A percentile compares a stretch with the other conserved stretches of the same genome.
Conservation (phyloP, 2,797 vertebrate species). For the Sylvia borin region DNA sequence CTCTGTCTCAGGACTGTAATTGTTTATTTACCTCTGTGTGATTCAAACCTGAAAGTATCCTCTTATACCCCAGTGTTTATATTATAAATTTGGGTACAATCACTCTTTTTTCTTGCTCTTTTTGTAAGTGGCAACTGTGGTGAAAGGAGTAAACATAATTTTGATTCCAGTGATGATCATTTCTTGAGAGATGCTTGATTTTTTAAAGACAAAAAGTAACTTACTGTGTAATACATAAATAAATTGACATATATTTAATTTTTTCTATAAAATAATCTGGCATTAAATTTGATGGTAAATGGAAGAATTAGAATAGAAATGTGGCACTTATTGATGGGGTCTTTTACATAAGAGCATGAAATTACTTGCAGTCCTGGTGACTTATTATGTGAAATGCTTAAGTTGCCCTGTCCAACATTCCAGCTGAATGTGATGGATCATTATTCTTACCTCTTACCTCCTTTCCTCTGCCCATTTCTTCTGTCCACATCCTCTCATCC, state of each 20-base stretch:
- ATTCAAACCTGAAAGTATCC: neutral
- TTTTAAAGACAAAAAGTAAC: neutral
- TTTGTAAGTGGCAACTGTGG: neutral
- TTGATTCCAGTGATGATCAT: neutral
- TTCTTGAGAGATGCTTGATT: neutral
- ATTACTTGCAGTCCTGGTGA: neutral
- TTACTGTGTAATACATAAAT: neutral
- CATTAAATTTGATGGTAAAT: neutral
- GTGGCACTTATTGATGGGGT: neutral
- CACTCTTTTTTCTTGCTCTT: neutral
- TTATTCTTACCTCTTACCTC: neutral
- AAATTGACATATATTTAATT: neutral
- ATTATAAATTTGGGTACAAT: neutral
- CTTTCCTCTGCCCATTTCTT: neutral
- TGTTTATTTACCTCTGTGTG: slow-evolving; percentile 17
- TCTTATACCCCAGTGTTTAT: neutral
- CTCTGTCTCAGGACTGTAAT: neutral
- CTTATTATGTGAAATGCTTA: neutral
- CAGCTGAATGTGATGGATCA: neutral
- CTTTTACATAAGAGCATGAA: neutral
- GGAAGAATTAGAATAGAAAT: neutral
- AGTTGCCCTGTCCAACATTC: neutral
- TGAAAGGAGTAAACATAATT: neutral
- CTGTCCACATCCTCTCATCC: neutral
- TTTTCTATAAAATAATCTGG: neutral